Conservation (phyloP, 2,888 invertebrate genomes). For the Leptopilina myrica region DNA sequence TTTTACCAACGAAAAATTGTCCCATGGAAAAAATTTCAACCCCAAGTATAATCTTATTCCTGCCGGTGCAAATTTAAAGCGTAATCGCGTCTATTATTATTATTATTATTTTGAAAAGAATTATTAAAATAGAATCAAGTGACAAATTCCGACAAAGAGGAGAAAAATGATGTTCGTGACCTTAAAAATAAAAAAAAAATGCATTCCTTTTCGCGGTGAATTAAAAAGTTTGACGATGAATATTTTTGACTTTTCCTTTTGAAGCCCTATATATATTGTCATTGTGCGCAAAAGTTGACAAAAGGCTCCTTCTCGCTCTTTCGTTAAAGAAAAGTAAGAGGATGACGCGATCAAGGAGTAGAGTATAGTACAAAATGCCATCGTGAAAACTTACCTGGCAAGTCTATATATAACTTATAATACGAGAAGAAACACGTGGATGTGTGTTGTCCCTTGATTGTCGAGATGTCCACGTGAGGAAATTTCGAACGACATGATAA, state of each 20-base stretch:
- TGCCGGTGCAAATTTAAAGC: no score
- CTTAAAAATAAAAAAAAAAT: no score
- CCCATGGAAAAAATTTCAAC: no score
- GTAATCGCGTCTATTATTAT: no score
- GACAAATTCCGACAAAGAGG: no score
- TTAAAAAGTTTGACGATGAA: neutral
- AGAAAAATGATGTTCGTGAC: no score
- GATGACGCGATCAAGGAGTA: neutral
- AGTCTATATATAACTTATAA: constrained; percentile 27
- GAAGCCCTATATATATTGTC: neutral
- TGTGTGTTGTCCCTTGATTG: constrained; percentile 9
- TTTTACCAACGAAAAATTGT: no score
- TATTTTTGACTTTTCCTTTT: neutral
- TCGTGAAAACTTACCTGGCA: constrained; percentile 27
- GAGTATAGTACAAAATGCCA: neutral
- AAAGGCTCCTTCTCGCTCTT: neutral
- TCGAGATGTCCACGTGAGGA: constrained; percentile 27
- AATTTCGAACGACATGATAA: constrained; percentile 13
- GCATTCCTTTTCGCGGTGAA: neutral
- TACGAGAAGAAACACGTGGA: constrained; percentile 20
- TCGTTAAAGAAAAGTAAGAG: neutral
- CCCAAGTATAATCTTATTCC: no score
- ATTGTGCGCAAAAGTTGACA: neutral
- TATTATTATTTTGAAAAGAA: no score
- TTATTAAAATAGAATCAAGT: no score